phyloP scores from a whole-genome alignment of 2,797 vertebrate species.

The Pempheris klunzingeri region DNA sequence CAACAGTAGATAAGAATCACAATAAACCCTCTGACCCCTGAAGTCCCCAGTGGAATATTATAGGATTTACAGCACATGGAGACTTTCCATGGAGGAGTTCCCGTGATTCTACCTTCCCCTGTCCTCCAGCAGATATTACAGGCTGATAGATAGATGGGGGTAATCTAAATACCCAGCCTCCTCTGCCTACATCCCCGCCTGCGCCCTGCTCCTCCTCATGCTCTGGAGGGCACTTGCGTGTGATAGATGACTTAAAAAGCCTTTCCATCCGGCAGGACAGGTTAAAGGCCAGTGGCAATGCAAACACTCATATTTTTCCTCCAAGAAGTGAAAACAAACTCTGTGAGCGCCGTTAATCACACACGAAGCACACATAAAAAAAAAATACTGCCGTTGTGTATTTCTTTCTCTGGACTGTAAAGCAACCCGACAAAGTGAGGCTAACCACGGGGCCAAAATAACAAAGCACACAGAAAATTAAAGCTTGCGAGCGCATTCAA shows the following conservation, averaged over 20 bases:
- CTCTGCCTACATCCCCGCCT: conserved; percentile 58
- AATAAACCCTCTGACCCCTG: conserved; percentile 35
- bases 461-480: conserved; percentile 62
- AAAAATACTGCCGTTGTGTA: conserved; percentile 5
- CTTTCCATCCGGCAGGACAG: conserved; percentile 79
- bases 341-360: conserved; percentile 62
- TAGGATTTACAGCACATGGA: conserved; percentile 54
- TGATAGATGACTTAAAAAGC: conserved; percentile 82
- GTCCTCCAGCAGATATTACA: conserved; percentile 45
- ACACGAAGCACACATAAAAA: conserved; percentile 33
- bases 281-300: conserved; percentile 79
- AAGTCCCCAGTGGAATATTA: conserved; percentile 45
- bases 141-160: conserved; percentile 73
- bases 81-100: conserved; percentile 30
- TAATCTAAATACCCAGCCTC: conserved; percentile 70
- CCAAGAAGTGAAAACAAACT: conserved; percentile 75
- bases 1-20: background rate
- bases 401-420: background rate
- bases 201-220: conserved; percentile 57
- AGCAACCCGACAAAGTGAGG: conserved; percentile 31
- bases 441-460: conserved; percentile 22
- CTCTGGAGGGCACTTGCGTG: conserved; percentile 74
- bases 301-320: conserved; percentile 77
- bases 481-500: conserved; percentile 46
- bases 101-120: conserved; percentile 43